A percentile compares a stretch with the other conserved stretches of the same genome.
Evolutionary conservation across 1,140 invertebrate species (phyloP).

Genomic region (Theocolax elegans): DNA sequence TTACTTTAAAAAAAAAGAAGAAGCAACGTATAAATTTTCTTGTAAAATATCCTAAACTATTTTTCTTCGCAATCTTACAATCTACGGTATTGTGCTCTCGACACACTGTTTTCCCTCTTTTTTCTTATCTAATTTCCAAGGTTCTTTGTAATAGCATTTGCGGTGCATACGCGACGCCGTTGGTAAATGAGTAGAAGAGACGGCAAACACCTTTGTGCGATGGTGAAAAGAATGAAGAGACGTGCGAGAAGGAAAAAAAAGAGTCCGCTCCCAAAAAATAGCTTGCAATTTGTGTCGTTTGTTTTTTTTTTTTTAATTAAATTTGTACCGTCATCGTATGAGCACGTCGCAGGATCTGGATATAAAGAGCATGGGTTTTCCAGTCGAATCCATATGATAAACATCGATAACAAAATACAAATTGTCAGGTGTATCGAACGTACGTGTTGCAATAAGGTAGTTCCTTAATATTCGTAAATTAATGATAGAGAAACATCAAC

Average conservation of each 20-base stretch:
- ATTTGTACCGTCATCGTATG: slow-evolving; percentile 52
- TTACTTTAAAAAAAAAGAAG: too few species aligned
- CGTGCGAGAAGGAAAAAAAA: neutral
- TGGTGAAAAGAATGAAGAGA: neutral
- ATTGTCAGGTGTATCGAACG: too few species aligned
- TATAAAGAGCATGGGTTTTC: slow-evolving; percentile 49
- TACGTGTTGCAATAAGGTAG: too few species aligned
- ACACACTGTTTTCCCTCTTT: neutral
- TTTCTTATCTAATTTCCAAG: neutral
- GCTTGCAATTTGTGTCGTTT: too few species aligned
- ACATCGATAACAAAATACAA: too few species aligned
- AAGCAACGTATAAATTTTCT: neutral
- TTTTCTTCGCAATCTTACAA: neutral
- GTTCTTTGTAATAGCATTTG: neutral
- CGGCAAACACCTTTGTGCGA: neutral
- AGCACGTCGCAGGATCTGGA: slow-evolving; percentile 49
- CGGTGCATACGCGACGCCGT: slow-evolving; percentile 1
- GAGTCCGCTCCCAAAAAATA: too few species aligned
- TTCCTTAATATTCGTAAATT: too few species aligned
- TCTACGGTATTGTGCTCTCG: neutral
- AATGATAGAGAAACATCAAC: too few species aligned
- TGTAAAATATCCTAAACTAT: neutral
- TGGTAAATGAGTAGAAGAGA: neutral
- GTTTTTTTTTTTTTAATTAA: slow-evolving; percentile 41
- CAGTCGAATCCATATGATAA: slow-evolving; percentile 1